phyloP scores from a whole-genome alignment of 2,797 vertebrate genomes.

The Knipowitschia caucasica region DNA sequence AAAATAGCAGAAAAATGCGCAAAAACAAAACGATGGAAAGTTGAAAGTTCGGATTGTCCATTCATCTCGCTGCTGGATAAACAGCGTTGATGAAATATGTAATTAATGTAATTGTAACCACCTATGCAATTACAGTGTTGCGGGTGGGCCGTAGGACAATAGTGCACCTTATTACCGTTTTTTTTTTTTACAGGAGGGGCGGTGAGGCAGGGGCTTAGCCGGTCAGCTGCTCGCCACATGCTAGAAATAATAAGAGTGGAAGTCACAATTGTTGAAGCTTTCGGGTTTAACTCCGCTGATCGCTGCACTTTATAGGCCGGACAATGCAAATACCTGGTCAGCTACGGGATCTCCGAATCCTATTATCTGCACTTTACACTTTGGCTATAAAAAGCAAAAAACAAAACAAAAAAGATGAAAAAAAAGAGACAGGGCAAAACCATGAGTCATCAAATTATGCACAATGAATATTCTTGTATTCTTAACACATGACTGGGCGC shows the following conservation, averaged over 20 bases:
- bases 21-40: constrained; percentile 34
- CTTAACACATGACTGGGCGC: constrained; percentile 1
- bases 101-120: constrained; percentile 84
- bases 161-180: constrained; percentile 77
- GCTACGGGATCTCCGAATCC: background rate
- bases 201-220: constrained; percentile 68
- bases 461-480: constrained; percentile 1
- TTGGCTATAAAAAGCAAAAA: constrained; percentile 3
- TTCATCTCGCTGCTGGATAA: constrained; percentile 73
- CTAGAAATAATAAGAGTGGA: constrained; percentile 80
- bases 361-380: background rate
- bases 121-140: constrained; percentile 77
- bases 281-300: constrained; percentile 78
- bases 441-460: constrained; percentile 8
- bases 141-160: constrained; percentile 72
- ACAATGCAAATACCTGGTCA: constrained; percentile 45
- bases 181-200: constrained; percentile 67
- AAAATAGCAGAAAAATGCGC: constrained; percentile 57
- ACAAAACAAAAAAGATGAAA: background rate
- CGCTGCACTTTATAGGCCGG: constrained; percentile 44
- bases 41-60: constrained; percentile 72
- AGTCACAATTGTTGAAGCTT: constrained; percentile 90
- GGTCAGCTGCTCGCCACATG: constrained; percentile 99
- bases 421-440: background rate
- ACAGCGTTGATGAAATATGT: constrained; percentile 80